Evolutionary conservation across 2,888 invertebrate genomes (phyloP).

Genomic region (Sisyra nigra): DNA sequence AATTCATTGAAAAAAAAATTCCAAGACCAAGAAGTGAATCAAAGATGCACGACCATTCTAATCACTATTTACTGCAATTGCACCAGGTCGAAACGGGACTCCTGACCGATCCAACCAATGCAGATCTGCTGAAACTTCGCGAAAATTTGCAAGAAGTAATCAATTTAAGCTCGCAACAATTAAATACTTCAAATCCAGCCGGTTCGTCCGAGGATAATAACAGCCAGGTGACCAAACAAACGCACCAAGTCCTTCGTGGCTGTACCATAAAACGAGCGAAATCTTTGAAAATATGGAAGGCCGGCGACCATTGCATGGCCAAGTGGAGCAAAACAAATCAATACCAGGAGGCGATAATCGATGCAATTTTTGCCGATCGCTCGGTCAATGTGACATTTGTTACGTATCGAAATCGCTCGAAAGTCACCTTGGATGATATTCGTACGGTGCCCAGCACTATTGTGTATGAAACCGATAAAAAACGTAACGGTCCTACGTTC

Average conservation of each 20-base stretch:
- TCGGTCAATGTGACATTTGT: conserved; percentile 72
- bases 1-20: too few relatives aligned
- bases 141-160: conserved; percentile 83
- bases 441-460: conserved; percentile 30
- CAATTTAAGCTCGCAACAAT: conserved; percentile 65
- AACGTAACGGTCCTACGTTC: conserved; percentile 23
- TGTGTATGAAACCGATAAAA: conserved; percentile 23
- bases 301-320: conserved; percentile 75
- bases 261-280: neutral
- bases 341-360: conserved; percentile 72
- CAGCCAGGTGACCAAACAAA: neutral
- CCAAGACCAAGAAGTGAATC: too few relatives aligned
- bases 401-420: conserved; percentile 59
- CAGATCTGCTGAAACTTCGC: conserved; percentile 74
- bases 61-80: too few relatives aligned
- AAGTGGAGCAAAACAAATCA: conserved; percentile 75
- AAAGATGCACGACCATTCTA: too few relatives aligned
- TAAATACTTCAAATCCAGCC: neutral
- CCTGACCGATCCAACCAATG: conserved; percentile 74
- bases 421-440: conserved; percentile 45
- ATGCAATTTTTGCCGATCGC: conserved; percentile 56
- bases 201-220: neutral
- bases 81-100: conserved; percentile 70
- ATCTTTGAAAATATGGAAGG: conserved; percentile 48
- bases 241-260: neutral